These are phyloP conservation scores for Neotragus pygmaeus DNA, from an alignment of 2,113 vertebrate genomes.

Conservation along the genomic window DNA sequence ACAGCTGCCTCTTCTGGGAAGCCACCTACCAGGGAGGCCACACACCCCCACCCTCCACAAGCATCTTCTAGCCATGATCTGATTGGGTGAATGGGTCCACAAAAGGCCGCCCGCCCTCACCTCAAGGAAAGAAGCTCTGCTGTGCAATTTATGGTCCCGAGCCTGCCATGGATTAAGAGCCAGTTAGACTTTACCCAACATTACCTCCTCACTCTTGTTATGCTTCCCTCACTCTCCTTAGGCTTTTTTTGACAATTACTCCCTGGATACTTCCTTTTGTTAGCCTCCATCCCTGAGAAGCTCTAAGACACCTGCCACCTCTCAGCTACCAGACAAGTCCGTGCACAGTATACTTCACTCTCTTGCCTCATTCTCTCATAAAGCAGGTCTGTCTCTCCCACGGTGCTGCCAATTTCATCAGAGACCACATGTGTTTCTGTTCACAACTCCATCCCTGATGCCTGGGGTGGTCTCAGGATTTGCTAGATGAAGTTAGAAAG, in stretches of 20 bases:
- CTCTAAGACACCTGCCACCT: neutral
- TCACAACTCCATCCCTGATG: neutral
- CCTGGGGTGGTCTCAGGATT: neutral
- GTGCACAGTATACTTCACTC: neutral
- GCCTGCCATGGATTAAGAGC: too few species aligned
- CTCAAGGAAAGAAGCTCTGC: neutral
- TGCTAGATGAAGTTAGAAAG: neutral
- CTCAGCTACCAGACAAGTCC: neutral
- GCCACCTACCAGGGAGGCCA: neutral
- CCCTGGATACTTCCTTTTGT: neutral
- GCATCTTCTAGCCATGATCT: neutral
- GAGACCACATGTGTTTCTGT: neutral
- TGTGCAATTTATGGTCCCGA: rapidly evolving
- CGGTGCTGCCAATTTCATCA: neutral
- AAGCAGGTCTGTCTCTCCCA: neutral
- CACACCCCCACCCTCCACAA: neutral
- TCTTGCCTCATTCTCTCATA: neutral
- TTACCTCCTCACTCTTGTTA: neutral
- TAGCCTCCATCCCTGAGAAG: neutral
- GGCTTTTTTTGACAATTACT: neutral
- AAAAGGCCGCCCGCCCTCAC: neutral
- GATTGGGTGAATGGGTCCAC: neutral
- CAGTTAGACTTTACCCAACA: neutral
- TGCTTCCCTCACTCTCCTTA: neutral
- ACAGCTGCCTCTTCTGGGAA: neutral